phyloP scores from a whole-genome alignment of 2,888 invertebrate genomes.

The Pristionchus arcanus region DNA sequence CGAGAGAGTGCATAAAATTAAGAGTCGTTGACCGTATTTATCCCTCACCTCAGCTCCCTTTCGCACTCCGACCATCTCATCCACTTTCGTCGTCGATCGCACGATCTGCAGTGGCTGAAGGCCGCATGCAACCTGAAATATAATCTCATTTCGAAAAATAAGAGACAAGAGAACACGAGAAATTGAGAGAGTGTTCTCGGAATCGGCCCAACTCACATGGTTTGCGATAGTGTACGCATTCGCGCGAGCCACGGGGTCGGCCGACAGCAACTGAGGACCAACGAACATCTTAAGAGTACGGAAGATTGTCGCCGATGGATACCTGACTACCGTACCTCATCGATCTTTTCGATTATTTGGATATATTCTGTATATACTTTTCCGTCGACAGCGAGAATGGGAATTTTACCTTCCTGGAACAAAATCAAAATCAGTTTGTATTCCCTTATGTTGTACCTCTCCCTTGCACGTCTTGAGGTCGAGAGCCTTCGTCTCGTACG shows the following conservation, averaged over 20 bases:
- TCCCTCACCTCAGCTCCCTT: constrained; percentile 60
- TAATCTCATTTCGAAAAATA: neutral
- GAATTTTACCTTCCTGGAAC: constrained; percentile 90
- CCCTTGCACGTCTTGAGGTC: constrained; percentile 80
- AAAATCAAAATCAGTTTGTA: no score
- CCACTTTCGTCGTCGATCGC: neutral
- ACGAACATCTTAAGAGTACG: constrained; percentile 80
- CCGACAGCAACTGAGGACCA: constrained; percentile 86
- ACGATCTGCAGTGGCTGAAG: constrained; percentile 38
- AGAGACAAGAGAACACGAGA: neutral
- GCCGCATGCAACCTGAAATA: constrained; percentile 20
- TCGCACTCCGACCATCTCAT: constrained; percentile 63
- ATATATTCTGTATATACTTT: constrained; percentile 85
- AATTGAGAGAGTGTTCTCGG: neutral
- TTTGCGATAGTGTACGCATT: constrained; percentile 84
- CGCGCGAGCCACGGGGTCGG: constrained; percentile 88
- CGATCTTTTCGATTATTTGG: constrained; percentile 92
- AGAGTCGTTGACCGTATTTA: no score
- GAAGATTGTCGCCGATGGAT: neutral
- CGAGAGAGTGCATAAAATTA: no score
- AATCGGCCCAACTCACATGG: constrained; percentile 60
- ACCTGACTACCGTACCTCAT: constrained; percentile 84
- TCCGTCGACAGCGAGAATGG: constrained; percentile 86
- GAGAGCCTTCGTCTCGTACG: constrained; percentile 86
- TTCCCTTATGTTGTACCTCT: no score